A percentile compares a stretch with the other conserved stretches of the same genome.
Evolutionary conservation across 2,888 invertebrate species (phyloP).

Genomic region (Polyploca ridens): DNA sequence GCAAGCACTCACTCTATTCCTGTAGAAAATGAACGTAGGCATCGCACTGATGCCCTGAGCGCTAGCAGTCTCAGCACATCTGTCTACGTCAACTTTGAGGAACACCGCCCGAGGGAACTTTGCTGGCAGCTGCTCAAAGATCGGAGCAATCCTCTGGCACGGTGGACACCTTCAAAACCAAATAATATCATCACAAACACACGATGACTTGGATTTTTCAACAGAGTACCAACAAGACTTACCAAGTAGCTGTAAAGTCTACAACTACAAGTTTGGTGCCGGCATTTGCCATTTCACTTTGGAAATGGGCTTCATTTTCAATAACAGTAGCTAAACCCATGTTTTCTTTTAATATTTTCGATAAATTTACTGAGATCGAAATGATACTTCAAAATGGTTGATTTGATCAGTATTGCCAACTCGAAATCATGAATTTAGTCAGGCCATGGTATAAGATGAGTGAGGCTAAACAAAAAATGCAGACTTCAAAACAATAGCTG

Average conservation of each 20-base stretch:
- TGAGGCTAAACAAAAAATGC: too few relatives aligned
- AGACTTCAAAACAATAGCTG: too few relatives aligned
- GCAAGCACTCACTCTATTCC: constrained; percentile 87
- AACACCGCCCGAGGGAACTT: constrained; percentile 96
- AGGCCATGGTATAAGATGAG: too few relatives aligned
- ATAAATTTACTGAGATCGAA: constrained; percentile 51
- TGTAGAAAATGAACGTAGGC: constrained; percentile 99
- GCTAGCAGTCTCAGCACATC: constrained; percentile 94
- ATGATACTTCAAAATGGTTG: constrained; percentile 61
- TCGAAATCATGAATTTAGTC: neutral
- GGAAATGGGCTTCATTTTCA: constrained; percentile 92
- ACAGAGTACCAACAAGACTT: constrained; percentile 55
- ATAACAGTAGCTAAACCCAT: constrained; percentile 87
- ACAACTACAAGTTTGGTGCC: constrained; percentile 95
- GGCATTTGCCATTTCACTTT: constrained; percentile 92
- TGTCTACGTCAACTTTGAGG: constrained; percentile 97
- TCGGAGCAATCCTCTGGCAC: constrained; percentile 96
- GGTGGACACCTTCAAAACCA: constrained; percentile 94
- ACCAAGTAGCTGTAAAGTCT: constrained; percentile 98
- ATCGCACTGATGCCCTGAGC: constrained; percentile 96
- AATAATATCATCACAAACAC: constrained; percentile 28
- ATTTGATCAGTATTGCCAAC: constrained; percentile 20
- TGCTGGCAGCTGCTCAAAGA: constrained; percentile 94
- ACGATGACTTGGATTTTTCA: constrained; percentile 70
- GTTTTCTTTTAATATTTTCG: constrained; percentile 32